Conservation (phyloP, 2,797 vertebrate species). For the Smutsia temminckii region DNA sequence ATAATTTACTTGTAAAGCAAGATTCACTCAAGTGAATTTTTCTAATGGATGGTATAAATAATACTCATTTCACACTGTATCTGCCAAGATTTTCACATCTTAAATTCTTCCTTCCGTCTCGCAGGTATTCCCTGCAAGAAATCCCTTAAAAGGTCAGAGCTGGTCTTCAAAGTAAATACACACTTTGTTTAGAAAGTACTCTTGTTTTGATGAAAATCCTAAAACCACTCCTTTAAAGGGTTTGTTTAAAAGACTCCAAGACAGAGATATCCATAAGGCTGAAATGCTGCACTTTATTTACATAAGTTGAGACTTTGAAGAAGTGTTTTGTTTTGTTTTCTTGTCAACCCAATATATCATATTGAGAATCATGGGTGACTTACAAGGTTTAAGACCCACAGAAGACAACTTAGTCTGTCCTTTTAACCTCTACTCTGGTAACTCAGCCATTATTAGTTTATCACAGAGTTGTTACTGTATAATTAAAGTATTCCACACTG, state of each 20-base stretch:
- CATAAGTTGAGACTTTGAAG: conserved; percentile 71
- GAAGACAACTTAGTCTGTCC: conserved; percentile 18
- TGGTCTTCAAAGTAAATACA: background rate
- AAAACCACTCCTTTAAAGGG: conserved; percentile 60
- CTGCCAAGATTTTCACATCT: conserved; percentile 1
- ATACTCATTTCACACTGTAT: conserved; percentile 18
- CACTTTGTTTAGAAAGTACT: conserved; percentile 31
- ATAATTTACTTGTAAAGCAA: background rate
- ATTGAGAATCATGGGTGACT: conserved; percentile 35
- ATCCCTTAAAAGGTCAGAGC: conserved; percentile 38
- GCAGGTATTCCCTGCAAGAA: background rate
- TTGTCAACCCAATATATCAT: conserved; percentile 73
- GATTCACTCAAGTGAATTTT: background rate
- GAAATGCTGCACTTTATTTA: conserved; percentile 40
- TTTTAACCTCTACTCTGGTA: conserved; percentile 41
- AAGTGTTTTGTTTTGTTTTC: conserved; percentile 72
- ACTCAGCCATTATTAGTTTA: conserved; percentile 43
- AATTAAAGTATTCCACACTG: background rate
- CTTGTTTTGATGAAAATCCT: conserved; percentile 72
- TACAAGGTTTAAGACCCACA: conserved; percentile 14
- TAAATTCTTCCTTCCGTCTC: background rate
- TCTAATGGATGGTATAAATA: background rate
- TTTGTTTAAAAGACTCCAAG: conserved; percentile 72
- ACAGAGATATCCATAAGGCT: conserved; percentile 47
- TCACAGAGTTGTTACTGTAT: no score